Conservation (phyloP, 2,797 vertebrate genomes). For the Agapornis canus region DNA sequence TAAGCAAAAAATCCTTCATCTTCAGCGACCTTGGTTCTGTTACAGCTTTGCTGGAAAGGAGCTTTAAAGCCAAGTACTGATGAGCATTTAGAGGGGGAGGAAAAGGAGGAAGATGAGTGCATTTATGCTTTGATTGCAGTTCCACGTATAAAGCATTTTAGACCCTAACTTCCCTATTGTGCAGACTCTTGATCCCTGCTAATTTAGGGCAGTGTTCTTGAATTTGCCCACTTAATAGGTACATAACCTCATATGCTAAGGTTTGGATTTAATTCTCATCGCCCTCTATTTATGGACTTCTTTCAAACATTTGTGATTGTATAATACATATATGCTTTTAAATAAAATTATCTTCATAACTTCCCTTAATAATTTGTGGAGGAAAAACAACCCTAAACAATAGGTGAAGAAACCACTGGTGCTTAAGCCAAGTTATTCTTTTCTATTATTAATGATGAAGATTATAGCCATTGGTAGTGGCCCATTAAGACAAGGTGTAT, state of each 20-base stretch:
- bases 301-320: not conserved
- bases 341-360: not conserved
- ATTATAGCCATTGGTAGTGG: not conserved
- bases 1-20: constrained; percentile 34
- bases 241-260: not conserved
- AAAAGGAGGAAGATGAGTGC: not conserved
- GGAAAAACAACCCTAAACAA: not conserved
- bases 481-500: not conserved
- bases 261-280: not conserved
- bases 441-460: not conserved
- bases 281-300: not conserved
- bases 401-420: not conserved
- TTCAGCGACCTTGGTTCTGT: not conserved
- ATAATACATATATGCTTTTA: not conserved
- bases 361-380: not conserved
- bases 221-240: not conserved
- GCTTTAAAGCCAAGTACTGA: constrained; percentile 7
- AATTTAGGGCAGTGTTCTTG: not conserved
- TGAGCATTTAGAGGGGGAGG: not conserved
- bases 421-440: not conserved
- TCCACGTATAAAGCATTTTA: not conserved
- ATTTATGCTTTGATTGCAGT: constrained; percentile 9
- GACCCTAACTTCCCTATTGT: not conserved
- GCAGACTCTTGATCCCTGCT: not conserved
- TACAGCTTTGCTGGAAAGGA: constrained; percentile 4